Base-by-base conservation (phyloP, 2,888 invertebrate species). In the Unio delphinus region DNA sequence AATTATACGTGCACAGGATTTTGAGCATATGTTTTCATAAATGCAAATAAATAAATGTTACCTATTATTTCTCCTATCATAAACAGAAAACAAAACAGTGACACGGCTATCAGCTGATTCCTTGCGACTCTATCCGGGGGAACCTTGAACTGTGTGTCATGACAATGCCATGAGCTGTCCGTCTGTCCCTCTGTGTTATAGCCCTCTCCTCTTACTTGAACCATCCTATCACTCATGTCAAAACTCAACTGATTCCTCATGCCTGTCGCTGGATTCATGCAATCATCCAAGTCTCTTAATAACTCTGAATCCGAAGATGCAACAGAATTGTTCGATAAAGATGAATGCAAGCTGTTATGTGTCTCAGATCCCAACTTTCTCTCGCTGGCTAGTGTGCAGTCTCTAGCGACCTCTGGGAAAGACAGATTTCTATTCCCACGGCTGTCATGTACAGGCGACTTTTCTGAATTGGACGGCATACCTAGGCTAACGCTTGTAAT, bases 1-100 rank as follows among this genome's bases (percentile, higher is more conserved):
- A 45, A 45, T 15, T 15, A 11, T 45, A 8, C 1, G 3, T 45
- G 11, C 15, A 45, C 45, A 45, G 11, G 3, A 15, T 45, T 45
- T 45, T 45, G 45, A 15, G 45, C 45, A 11, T 15, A 15, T 45
- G 45, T 45, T 11, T 45, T 45, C 45, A 45, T 45, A 45, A 45
- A 59, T 59, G 4, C 2, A 18, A 15, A 67, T 18, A 45, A 62
- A 28, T 54, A 23, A 70, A 81, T 75, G 8, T 11, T 80, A 89
- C 90, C 90, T 56, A 89, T 76, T 17, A 87, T 80, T 75, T 90
- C 90, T n/a, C 87, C 89, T 55, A 86, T 80, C 85, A 90, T 89
- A 77, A 90, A 90, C 34, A 86, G 45, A 11, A 82, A 61, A 73
- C 88, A 87, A 28, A 88, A 72, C n/a, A 83, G 70, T 67, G 85